Evolutionary conservation across 2,113 vertebrate species (phyloP), one percentile per base, ranked within the genome.

Genomic region (Actenoides lindsayi): DNA sequence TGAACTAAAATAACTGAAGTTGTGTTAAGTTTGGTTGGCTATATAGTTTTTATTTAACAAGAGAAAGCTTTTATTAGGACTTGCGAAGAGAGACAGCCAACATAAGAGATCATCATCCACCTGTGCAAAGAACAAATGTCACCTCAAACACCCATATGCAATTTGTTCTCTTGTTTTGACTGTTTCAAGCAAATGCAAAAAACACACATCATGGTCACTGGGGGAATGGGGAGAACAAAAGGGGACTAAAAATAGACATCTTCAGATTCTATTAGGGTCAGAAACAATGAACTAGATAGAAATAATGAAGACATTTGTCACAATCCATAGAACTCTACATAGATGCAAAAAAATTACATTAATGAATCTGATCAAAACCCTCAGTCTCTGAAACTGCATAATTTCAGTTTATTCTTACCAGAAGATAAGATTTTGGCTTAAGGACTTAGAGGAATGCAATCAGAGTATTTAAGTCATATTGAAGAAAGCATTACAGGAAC

Each of bases 41-140:
- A 8, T 46, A 8, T 13, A 31, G 28, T 28, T 35, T 33, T 64
- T 81, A 39, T 65, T 86, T 31, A 87, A 35, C 39, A 69, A 25
- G 41, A 21, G 37, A 70, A 54, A 91, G 51, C 14, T 79, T 94
- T 96, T 86, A 94, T 42, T 33, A 70, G 65, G 60, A 62, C 31
- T 79, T 73, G 30, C 59, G 63, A 51, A 69, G 44, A 81, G 13
- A 93, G 42, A 88, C 9, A 63, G 33, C 75, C 1, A 10, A 65
- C 18, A 2, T 54, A 76, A 51, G 37, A 91, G 54, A 81, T 89
- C 33, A 54, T 60, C 30, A 63, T 48, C 63, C 83, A 96, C 74
- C 90, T 96, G 91, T 90, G 86, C 67, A 54, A 83, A 74, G 60
- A 94, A 96, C 91, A 96, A 83, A 81, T 95, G 90, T 73, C 75